Evolutionary conservation across 2,113 vertebrate genomes (phyloP).

Genomic region (Notarius quadriscutis): DNA sequence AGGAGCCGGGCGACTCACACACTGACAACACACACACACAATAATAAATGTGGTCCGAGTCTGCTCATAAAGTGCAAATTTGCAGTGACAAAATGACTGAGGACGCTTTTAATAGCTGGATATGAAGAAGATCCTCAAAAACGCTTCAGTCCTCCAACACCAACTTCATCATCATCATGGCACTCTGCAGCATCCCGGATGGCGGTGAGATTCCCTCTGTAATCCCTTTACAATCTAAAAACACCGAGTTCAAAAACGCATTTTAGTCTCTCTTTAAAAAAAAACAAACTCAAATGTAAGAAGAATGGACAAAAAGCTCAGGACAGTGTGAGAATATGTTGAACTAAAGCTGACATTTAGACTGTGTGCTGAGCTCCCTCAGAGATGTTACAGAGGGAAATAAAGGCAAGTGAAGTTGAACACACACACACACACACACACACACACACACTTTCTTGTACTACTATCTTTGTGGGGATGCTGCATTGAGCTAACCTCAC

Average conservation of each 20-base stretch:
- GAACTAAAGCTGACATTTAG: background rate
- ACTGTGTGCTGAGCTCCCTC: conserved; percentile 6
- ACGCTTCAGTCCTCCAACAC: conserved; percentile 14
- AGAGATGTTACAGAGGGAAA: conserved; percentile 17
- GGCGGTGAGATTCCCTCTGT: background rate
- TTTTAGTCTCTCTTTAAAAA: background rate
- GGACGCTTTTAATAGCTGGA: conserved; percentile 24
- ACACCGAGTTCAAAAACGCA: background rate
- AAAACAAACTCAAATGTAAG: no score
- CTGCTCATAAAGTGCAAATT: background rate
- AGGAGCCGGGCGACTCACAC: conserved; percentile 44
- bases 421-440: conserved; percentile 3
- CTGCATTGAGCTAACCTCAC: no score
- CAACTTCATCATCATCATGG: conserved; percentile 28
- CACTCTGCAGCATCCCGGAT: conserved; percentile 25
- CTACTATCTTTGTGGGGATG: background rate
- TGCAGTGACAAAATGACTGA: conserved; percentile 10
- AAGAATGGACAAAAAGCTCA: background rate
- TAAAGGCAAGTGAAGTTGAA: conserved; percentile 21
- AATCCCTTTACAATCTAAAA: background rate
- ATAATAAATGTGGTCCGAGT: background rate
- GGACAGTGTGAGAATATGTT: no score
- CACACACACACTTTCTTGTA: background rate
- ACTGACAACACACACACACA: background rate
- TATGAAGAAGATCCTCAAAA: background rate